phyloP scores from a whole-genome alignment of 2,888 invertebrate genomes.

The Cerastoderma edule region DNA sequence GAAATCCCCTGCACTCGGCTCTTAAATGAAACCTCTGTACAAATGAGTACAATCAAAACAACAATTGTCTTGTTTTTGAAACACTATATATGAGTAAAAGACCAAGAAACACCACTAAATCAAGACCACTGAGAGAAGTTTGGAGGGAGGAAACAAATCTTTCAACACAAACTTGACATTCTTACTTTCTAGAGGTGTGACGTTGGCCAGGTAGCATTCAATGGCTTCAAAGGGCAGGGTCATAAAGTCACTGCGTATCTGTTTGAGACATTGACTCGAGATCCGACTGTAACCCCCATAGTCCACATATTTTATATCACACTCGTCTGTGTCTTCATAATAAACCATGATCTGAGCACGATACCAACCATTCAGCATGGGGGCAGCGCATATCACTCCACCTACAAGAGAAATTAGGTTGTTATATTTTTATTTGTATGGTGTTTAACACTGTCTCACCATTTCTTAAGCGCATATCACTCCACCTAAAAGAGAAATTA shows the following conservation, averaged over 20 bases:
- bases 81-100: no score
- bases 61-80: no score
- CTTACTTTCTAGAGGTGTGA: conserved; percentile 80
- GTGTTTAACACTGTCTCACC: no score
- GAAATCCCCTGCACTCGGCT: no score
- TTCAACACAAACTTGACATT: no score
- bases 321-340: conserved; percentile 87
- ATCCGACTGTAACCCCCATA: conserved; percentile 96
- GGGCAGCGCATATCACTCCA: conserved; percentile 95
- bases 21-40: no score
- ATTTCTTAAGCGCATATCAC: conserved; percentile 96
- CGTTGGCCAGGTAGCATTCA: conserved; percentile 92
- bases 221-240: conserved; percentile 98
- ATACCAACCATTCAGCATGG: conserved; percentile 93
- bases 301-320: conserved; percentile 95
- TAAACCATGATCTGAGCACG: conserved; percentile 92
- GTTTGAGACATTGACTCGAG: conserved; percentile 91
- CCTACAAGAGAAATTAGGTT: conserved; percentile 84
- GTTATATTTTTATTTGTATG: no score
- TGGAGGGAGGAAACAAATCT: no score
- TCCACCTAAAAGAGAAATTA: conserved; percentile 86
- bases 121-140: no score
- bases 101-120: no score
- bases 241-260: conserved; percentile 97
- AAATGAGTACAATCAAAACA: no score